A percentile compares a stretch with the other conserved stretches of the same genome.
Conservation (phyloP, 2,113 vertebrate genomes). For the Nipponia nippon region DNA sequence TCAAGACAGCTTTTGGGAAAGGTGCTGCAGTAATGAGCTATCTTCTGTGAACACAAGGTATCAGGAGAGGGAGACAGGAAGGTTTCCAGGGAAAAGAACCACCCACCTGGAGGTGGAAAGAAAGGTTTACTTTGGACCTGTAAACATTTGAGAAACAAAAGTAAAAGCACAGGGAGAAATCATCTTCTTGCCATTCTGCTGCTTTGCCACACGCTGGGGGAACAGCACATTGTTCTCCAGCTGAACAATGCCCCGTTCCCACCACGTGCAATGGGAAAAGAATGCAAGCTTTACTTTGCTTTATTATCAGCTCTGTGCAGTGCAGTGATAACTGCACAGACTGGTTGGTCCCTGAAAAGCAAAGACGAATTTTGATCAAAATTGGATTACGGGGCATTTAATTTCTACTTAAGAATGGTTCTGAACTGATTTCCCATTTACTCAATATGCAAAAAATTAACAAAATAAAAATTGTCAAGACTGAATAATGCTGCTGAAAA, state of each 20-base stretch:
- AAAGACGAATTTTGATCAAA: slow-evolving; percentile 60
- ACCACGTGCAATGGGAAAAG: slow-evolving; percentile 6
- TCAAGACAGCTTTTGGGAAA: background rate
- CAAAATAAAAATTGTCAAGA: slow-evolving; percentile 23
- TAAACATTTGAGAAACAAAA: background rate
- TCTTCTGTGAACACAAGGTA: background rate
- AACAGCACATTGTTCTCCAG: slow-evolving; percentile 34
- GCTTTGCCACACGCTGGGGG: background rate
- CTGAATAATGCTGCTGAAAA: slow-evolving; percentile 42
- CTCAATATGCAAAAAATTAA: slow-evolving; percentile 31
- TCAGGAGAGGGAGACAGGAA: background rate
- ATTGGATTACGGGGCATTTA: slow-evolving; percentile 58
- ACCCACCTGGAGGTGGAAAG: background rate
- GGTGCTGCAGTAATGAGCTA: background rate
- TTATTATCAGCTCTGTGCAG: slow-evolving; percentile 54
- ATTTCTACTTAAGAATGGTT: slow-evolving; percentile 59
- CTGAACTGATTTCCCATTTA: slow-evolving; percentile 51
- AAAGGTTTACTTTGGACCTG: background rate
- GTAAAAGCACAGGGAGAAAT: background rate
- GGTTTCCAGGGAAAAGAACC: background rate
- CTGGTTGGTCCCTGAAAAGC: slow-evolving; percentile 5
- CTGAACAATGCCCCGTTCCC: slow-evolving; percentile 27
- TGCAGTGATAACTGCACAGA: background rate
- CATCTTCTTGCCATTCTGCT: background rate
- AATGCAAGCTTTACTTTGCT: slow-evolving; percentile 17